Evolutionary conservation across 2,113 vertebrate species (phyloP), one percentile per base, ranked within the genome.

Genomic region (Scomber colias): DNA sequence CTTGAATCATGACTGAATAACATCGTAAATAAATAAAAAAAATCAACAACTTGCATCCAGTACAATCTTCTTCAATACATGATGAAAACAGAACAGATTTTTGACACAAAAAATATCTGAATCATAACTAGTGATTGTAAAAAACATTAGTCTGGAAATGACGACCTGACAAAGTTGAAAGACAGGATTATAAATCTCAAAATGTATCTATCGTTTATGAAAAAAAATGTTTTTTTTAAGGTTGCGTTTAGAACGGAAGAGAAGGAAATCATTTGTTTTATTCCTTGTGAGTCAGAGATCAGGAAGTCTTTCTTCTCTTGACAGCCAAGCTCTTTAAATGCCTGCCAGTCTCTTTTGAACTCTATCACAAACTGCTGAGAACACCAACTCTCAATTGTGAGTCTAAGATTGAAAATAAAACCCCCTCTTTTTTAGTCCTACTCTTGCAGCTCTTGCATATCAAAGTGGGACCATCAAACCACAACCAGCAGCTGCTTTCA

Each of bases 381-480:
- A 48, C 68, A 4, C 11, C 54, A 11, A 30, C 59, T 61, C 57
- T 40, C 30, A 51, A 54, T 2, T 31, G 21, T 19, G 61, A n/a
- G 35, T 40, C 35, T 7, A 40, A 40, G 35, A 40, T 40, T 40
- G 35, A 65, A 56, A 75, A 15, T 19, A 19, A 75, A 48, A 48
- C 16, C 44, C 16, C 44, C 35, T 40, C 9, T 35, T 35, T 35
- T 40, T 40, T 9, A 40, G 35, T 40, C 44, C 60, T 5, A 10
- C 31, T 56, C 9, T 24, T 46, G 35, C 71, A 55, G 50, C 40
- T 55, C 35, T 46, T 50, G 73, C 73, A 82, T 55, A 35, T 76
- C 46, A 76, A 71, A 82, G 79, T 53, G 24, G 35, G 44, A 65
- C 4, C 59, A 65, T 27, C 0, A 44, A 60, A 76, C 73, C 24